A percentile compares a stretch with the other conserved stretches of the same genome.
These are phyloP conservation scores for Scaptodrosophila lebanonensis DNA, from an alignment of 1,140 invertebrate genomes.

Conservation along the genomic window DNA sequence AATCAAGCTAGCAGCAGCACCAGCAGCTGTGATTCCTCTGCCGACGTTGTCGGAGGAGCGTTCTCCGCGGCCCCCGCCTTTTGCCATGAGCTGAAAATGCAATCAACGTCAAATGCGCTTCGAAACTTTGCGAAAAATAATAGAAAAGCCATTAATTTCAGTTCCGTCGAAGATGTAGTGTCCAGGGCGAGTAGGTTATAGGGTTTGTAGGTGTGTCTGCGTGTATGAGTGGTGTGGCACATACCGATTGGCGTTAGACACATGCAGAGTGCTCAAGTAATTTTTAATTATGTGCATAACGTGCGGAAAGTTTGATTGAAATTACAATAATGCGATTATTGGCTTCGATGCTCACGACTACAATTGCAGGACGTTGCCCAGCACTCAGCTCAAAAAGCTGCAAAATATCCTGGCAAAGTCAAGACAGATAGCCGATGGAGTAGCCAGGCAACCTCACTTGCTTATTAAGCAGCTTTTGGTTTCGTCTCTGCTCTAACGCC, in stretches of 20 bases:
- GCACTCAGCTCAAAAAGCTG: slow-evolving; percentile 5
- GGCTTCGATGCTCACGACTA: slow-evolving; percentile 25
- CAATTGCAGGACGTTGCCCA: no score
- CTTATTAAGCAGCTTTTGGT: slow-evolving; percentile 1
- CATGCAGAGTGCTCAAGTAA: slow-evolving; percentile 45
- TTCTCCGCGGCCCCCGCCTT: slow-evolving; percentile 2
- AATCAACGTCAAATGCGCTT: slow-evolving; percentile 74
- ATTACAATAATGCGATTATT: slow-evolving; percentile 60
- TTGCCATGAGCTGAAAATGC: slow-evolving; percentile 56
- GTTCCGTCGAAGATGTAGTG: slow-evolving; percentile 64
- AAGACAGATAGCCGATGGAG: no score
- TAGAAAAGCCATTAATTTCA: slow-evolving; percentile 75
- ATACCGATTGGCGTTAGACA: slow-evolving; percentile 10
- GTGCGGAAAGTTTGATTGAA: slow-evolving; percentile 52
- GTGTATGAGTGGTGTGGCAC: not conserved
- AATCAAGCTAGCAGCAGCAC: slow-evolving; percentile 49
- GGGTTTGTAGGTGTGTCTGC: slow-evolving; percentile 1
- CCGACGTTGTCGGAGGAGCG: slow-evolving; percentile 32
- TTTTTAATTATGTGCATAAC: slow-evolving; percentile 72
- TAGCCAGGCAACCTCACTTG: no score
- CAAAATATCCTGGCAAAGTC: no score
- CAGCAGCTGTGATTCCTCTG: slow-evolving; percentile 60
- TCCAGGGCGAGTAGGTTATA: not conserved
- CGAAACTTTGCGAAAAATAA: slow-evolving; percentile 73
- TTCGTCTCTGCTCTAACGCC: slow-evolving; percentile 5